Conservation (phyloP, 2,113 vertebrate genomes). For the Colius striatus region DNA sequence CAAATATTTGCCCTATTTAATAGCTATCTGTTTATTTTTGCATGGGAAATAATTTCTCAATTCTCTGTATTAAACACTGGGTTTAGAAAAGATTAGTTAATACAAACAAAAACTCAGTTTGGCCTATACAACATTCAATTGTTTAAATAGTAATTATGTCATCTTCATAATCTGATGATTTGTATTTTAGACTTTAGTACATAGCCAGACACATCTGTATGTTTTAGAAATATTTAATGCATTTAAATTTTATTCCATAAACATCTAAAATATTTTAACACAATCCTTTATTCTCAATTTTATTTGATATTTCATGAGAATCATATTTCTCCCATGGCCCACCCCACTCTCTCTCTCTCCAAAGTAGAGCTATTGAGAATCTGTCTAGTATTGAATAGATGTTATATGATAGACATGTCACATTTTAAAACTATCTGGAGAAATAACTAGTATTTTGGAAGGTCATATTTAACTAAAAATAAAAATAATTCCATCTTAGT, state of each 20-base stretch:
- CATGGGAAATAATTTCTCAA: constrained; percentile 51
- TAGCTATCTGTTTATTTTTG: constrained; percentile 59
- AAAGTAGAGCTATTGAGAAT: not conserved
- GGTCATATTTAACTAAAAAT: constrained; percentile 6
- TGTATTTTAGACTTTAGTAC: not conserved
- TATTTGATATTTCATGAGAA: not conserved
- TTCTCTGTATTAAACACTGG: constrained; percentile 26
- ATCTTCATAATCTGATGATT: not conserved
- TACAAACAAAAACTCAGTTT: not conserved
- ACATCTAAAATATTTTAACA: not conserved
- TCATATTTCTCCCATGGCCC: fast-evolving
- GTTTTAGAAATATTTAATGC: not conserved
- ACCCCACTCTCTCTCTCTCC: not conserved
- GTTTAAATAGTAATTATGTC: not conserved
- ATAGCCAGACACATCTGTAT: not conserved
- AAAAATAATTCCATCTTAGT: not conserved
- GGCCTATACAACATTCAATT: not conserved
- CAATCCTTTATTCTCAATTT: not conserved
- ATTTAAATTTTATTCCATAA: not conserved
- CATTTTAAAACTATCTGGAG: not conserved
- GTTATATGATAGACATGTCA: not conserved
- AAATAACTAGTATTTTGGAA: not conserved
- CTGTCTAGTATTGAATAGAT: not conserved
- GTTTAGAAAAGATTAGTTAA: constrained; percentile 12
- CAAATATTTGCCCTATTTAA: constrained; percentile 70